Conservation (phyloP, 2,113 vertebrate species). For the Miniopterus natalensis region DNA sequence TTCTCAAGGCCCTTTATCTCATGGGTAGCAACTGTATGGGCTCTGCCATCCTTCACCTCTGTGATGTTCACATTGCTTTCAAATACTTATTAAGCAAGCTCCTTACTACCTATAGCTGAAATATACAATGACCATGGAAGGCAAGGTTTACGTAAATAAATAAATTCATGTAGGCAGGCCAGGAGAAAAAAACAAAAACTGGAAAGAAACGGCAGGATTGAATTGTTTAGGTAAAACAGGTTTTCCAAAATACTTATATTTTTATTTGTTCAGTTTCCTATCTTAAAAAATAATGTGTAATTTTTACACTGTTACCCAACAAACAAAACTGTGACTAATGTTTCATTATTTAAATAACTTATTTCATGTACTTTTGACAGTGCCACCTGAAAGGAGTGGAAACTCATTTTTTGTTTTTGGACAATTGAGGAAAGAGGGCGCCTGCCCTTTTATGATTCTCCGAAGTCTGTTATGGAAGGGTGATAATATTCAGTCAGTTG, state of each 20-base stretch:
- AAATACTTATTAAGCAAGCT: background rate
- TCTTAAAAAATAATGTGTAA: background rate
- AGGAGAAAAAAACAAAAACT: background rate
- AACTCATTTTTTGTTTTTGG: background rate
- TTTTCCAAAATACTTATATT: background rate
- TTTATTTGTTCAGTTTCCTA: background rate
- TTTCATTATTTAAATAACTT: slow-evolving; percentile 29
- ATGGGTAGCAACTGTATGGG: background rate
- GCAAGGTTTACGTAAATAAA: background rate
- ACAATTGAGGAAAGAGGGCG: background rate
- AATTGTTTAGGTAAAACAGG: background rate
- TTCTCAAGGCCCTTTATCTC: background rate
- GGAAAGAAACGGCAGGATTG: background rate
- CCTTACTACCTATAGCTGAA: background rate
- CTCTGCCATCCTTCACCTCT: background rate
- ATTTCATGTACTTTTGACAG: background rate
- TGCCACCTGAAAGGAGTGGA: background rate
- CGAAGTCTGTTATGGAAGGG: slow-evolving; percentile 25
- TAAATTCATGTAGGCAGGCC: background rate
- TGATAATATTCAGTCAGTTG: background rate
- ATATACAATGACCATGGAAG: slow-evolving; percentile 13
- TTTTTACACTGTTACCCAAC: background rate
- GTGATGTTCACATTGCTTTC: background rate
- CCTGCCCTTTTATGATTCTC: background rate
- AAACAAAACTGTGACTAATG: background rate